Conservation (phyloP, 2,888 invertebrate species). For the Bursaphelenchus okinawaensis region DNA sequence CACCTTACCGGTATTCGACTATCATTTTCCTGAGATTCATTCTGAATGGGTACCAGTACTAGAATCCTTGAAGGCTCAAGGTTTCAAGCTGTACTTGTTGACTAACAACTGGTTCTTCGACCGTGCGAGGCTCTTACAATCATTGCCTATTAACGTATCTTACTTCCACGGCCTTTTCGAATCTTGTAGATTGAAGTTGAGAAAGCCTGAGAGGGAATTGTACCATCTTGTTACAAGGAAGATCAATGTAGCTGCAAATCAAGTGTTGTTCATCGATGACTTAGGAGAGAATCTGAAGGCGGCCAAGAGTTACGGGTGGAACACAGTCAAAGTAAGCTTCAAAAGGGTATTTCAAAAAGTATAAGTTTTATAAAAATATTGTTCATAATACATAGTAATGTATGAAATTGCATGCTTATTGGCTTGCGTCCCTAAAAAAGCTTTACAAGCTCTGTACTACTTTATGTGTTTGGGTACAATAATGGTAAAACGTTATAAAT, state of each 20-base stretch:
- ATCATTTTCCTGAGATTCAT: background rate
- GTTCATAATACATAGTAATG: no score
- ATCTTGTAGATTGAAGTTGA: constrained; percentile 59
- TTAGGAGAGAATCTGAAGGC: constrained; percentile 60
- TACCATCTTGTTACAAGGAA: constrained; percentile 13
- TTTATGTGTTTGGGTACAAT: no score
- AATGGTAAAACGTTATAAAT: no score
- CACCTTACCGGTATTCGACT: no score
- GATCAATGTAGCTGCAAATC: constrained; percentile 37
- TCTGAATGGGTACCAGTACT: constrained; percentile 21
- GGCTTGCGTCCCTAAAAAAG: no score
- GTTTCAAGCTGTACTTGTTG: constrained; percentile 60
- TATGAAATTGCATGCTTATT: no score
- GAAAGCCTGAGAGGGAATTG: constrained; percentile 57
- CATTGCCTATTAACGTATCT: constrained; percentile 26
- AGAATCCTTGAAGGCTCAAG: constrained; percentile 56
- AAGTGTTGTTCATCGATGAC: constrained; percentile 60
- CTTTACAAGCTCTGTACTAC: no score
- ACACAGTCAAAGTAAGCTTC: constrained; percentile 58
- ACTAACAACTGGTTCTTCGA: constrained; percentile 60
- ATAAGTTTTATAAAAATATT: no score
- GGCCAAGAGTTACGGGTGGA: constrained; percentile 58
- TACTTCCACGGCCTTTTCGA: constrained; percentile 58
- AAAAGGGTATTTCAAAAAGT: no score
- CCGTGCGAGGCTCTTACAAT: constrained; percentile 40